Evolutionary conservation across 2,113 vertebrate species (phyloP), one percentile per base, ranked within the genome.

Genomic region (Tetraodon nigroviridis): DNA sequence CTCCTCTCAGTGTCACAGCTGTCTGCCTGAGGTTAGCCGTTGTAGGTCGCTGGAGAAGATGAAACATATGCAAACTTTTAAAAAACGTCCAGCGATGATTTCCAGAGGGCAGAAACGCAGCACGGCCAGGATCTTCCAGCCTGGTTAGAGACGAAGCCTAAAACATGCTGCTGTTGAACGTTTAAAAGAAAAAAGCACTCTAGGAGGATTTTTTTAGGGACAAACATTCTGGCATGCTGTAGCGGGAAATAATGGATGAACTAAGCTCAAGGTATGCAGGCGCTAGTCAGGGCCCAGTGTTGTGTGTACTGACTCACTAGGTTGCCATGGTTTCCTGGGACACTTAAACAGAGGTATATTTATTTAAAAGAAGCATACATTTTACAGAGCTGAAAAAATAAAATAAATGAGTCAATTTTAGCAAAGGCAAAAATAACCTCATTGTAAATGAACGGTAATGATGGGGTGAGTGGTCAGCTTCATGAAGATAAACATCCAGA

Each of bases 21-120:
- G 8, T 32, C 29, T 32, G 29, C 29, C 29, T 32, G 29, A 32
- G 1, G 29, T 44, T 24, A 3, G 21, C 14, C 2, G 24, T 53
- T 48, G 45, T 10, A 11, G 18, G 29, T 37, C 45, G 57, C 59
- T 21, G 52, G 48, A 62, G 42, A 19, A 49, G 14, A 68, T 45
- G 29, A 57, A 55, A 51, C 29, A 46, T 59, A 40, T 51, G 22
- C n/a, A 45, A 20, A 44, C 18, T 41, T 63, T 2, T 50, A 63
- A 63, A 42, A 37, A 69, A 55, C 4, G 57, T 27, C 18, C n/a
- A 54, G 18, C 56, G 68, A 69, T 64, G 20, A 75, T 67, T 77
- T 53, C 51, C 52, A 64, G 67, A 56, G 48, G 32, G 55, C 40
- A 42, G 19, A 13, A 15, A 50, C 46, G 51, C 27, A 29, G 22